These are phyloP conservation scores for Drosophila tsacasi DNA, from an alignment of 1,140 invertebrate species.

Conservation along the genomic window DNA sequence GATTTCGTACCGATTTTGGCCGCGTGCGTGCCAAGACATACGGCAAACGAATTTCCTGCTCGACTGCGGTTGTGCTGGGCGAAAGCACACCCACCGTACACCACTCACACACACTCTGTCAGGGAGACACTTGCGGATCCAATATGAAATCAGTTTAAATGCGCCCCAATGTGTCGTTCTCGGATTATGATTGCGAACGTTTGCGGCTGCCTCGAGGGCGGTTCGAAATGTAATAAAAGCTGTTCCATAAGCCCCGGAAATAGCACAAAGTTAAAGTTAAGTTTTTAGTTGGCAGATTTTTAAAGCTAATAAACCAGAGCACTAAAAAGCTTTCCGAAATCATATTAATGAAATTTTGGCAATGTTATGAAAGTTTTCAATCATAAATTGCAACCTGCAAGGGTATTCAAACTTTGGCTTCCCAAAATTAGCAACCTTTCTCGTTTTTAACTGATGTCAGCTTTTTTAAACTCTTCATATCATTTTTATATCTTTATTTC, in stretches of 20 bases:
- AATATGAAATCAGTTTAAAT: constrained; percentile 81
- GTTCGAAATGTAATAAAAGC: constrained; percentile 28
- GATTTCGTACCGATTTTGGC: constrained; percentile 50
- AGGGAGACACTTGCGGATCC: constrained; percentile 42
- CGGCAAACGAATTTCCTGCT: constrained; percentile 58
- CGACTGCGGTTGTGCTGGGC: constrained; percentile 21
- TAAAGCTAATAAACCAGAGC: no score
- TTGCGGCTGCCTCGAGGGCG: constrained; percentile 38
- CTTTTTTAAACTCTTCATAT: background rate
- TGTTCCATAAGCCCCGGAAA: background rate
- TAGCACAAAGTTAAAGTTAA: background rate
- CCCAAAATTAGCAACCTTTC: no score
- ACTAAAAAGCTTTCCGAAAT: no score
- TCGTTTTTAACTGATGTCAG: no score
- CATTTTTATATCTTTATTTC: background rate
- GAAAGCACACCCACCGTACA: constrained; percentile 6
- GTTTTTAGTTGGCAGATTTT: no score
- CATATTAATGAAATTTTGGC: no score
- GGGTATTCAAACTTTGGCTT: no score
- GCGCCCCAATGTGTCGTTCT: constrained; percentile 79
- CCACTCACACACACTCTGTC: background rate
- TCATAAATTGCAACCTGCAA: no score
- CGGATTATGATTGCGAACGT: constrained; percentile 69
- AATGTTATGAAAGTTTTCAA: no score
- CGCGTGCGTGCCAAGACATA: constrained; percentile 76